Base-by-base conservation (phyloP, 2,113 vertebrate species). In the Rhinogobius similis region DNA sequence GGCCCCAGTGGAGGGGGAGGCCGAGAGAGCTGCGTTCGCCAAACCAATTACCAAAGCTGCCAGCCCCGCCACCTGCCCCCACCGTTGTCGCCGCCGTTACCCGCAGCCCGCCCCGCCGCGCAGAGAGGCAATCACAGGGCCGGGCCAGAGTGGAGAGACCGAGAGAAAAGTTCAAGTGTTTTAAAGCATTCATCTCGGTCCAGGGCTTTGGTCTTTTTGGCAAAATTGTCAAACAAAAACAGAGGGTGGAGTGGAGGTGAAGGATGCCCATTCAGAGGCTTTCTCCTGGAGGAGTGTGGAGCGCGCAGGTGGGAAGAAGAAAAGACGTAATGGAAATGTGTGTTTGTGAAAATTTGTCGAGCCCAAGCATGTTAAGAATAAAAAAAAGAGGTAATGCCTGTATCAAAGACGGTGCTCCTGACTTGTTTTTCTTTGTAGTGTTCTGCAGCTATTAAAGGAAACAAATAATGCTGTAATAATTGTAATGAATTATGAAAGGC, bases 1-100 rank as follows among this genome's bases (percentile, higher is more conserved):
- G 67, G 74, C 71, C 77, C 82, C 84, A 81, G 62, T 50, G 56
- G 81, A 71, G 82, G 81, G 72, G 76, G 23, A 50, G 52, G 13
- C 21, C 21, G n/a, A 52, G n/a, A 46, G 55, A 5, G 76, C 68
- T 75, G 62, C 56, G 23, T 72, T 70, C 65, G 78, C 74, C 77
- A 89, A 55, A 73, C 84, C 88, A 92, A 91, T 93, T 92, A 92
- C 77, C 65, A 55, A 55, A 61, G 74, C 76, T 77, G 24, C 73
- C 70, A 77, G 72, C 82, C 38, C 72, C 12, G 64, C 75, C 89
- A 89, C 85, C 86, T 92, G 88, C 87, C 84, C 71, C 66, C 72
- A 61, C 76, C 71, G 66, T 65, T 65, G 52, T 55, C 26, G 32
- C 58, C 2, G 20, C 46, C 44, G 59, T 14, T 67, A 65, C 72